phyloP scores from a whole-genome alignment of 2,797 vertebrate genomes.

The Xenopus petersii region DNA sequence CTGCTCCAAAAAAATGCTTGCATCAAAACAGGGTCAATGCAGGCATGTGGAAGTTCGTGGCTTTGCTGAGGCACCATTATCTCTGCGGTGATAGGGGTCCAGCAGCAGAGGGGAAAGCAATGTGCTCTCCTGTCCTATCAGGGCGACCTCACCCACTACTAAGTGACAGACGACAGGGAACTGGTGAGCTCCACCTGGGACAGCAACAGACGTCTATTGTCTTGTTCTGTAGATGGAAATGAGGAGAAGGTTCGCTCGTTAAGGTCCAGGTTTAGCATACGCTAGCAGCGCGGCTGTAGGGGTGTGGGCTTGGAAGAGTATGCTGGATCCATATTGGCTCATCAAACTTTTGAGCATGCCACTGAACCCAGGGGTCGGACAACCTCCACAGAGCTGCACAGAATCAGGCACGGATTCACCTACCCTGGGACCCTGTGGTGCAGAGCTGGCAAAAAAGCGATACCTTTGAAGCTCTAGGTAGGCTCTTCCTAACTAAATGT shows the following conservation, averaged over 20 bases:
- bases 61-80: slow-evolving; percentile 69
- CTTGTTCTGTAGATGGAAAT: slow-evolving; percentile 58
- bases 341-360: not conserved
- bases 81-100: slow-evolving; percentile 60
- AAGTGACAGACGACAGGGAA: slow-evolving; percentile 71
- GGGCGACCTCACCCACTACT: slow-evolving; percentile 43
- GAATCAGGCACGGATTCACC: too few species aligned
- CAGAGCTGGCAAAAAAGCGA: too few species aligned
- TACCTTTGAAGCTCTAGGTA: too few species aligned
- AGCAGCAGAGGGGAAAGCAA: not conserved
- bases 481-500: too few species aligned
- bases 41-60: slow-evolving; percentile 34
- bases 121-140: slow-evolving; percentile 18
- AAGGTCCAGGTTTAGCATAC: slow-evolving; percentile 62
- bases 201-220: slow-evolving; percentile 55
- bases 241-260: slow-evolving; percentile 62
- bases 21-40: too few species aligned
- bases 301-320: not conserved
- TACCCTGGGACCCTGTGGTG: too few species aligned
- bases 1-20: too few species aligned
- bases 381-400: too few species aligned
- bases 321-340: slow-evolving; percentile 5
- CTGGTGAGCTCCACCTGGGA: slow-evolving; percentile 59
- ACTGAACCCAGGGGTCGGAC: too few species aligned
- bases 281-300: not conserved